Base-by-base conservation (phyloP, 2,113 vertebrate species). In the Stegostoma tigrinum region DNA sequence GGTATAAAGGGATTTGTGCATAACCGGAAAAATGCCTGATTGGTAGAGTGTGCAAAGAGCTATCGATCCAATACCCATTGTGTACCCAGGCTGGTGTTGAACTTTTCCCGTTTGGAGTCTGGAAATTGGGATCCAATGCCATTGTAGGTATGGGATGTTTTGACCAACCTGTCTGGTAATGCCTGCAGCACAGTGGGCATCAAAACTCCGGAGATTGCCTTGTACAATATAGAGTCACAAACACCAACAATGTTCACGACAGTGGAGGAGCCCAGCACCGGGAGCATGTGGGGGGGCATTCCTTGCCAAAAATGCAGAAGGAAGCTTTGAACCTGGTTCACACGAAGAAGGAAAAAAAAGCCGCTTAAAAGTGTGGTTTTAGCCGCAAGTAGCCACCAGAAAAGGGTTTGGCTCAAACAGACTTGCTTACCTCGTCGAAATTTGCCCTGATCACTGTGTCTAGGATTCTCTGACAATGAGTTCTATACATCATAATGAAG, bases 231-330 rank as follows among this genome's bases (percentile, higher is more conserved):
- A 96, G 99, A 99, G 97, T 99, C 99, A 91, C 99, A 99, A 96
- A 99, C 99, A 3, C 99, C 99, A 7, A 99, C 99, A 61, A 99
- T 99, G 97, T 99, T 99, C 89, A 99, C 99, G 97, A 99, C 99
- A 0, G 98, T 99, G 96, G 98, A 97, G 95, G 99, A 99, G 96
- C 99, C 98, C 96, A 99, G 97, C 68, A 99, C 99, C 0, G 99
- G 99, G 96, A 99, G 98, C 99, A 99, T 99, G 97, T 99, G 99
- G 96, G 99, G 98, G 0, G 99, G 99, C 99, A 99, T 99, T 95
- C 99, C 99, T 98, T 99, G 99, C 99, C 99, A 99, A 98, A 99
- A 99, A 98, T 99, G 99, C 98, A 99, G 98, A 97, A 99, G 98
- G 97, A 99, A 99, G 97, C 99, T 99, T 97, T 99, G 99, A 97